Conservation (phyloP, 2,888 invertebrate species). For the Enchytraeus crypticus region DNA sequence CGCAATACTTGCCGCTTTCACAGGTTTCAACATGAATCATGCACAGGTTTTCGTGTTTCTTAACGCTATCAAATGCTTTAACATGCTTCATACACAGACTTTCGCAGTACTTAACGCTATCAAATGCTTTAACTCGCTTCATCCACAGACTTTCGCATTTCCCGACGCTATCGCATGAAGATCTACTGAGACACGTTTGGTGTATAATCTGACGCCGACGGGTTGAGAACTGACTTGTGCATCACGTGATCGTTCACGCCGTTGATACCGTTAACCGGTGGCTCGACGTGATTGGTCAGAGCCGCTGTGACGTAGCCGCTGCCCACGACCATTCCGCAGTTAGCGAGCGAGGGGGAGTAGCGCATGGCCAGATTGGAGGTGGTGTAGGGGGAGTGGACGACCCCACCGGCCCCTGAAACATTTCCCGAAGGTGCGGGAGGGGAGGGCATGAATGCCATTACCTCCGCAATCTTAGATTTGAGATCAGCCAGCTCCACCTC, state of each 20-base stretch:
- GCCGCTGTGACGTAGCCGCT: not conserved
- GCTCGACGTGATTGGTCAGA: not conserved
- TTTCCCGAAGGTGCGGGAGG: slow-evolving; percentile 21
- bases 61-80: too few relatives aligned
- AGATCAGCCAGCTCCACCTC: slow-evolving; percentile 85
- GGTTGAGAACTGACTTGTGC: slow-evolving; percentile 62
- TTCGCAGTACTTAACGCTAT: too few relatives aligned
- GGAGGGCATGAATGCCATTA: slow-evolving; percentile 78
- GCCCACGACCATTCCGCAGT: not conserved
- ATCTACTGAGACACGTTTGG: slow-evolving; percentile 51
- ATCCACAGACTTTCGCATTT: too few relatives aligned
- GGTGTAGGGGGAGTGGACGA: slow-evolving; percentile 5
- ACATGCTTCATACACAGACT: too few relatives aligned
- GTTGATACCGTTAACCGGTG: not conserved
- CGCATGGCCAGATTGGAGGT: slow-evolving; percentile 10
- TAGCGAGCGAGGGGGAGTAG: slow-evolving; percentile 31
- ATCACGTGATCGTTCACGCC: slow-evolving; percentile 30
- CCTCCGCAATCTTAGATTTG: slow-evolving; percentile 81
- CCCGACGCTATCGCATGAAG: too few relatives aligned
- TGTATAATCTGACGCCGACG: slow-evolving; percentile 82
- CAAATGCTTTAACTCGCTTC: too few relatives aligned
- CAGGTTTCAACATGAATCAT: too few relatives aligned
- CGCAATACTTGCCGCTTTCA: too few relatives aligned
- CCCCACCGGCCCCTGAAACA: slow-evolving; percentile 15
- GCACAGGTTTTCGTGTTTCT: too few relatives aligned